phyloP scores from a whole-genome alignment of 30 jellyfish, hydroid and myxozoan genomes.

The Hydractinia symbiolongicarpus region DNA sequence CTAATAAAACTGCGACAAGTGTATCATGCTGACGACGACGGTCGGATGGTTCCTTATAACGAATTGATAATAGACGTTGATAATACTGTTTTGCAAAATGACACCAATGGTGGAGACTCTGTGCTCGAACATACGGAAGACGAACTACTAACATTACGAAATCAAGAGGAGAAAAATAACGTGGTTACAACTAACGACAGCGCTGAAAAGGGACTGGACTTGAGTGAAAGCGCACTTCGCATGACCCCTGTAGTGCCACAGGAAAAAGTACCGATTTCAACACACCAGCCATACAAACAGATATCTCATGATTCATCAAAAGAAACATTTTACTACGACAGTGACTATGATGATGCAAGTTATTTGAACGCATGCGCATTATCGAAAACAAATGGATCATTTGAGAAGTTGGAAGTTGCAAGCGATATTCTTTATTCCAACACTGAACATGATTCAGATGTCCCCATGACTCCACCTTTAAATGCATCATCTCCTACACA shows the following conservation, averaged over 20 bases:
- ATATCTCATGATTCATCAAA: not conserved
- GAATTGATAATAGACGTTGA: not conserved
- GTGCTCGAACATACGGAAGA: constrained; percentile 8
- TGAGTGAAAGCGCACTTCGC: not conserved
- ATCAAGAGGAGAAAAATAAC: not conserved
- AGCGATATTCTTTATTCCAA: constrained; percentile 12
- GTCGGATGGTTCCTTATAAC: constrained; percentile 2
- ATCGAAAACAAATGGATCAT: constrained; percentile 1
- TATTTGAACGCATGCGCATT: constrained; percentile 23
- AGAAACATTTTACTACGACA: constrained; percentile 13
- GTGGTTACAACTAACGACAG: not conserved
- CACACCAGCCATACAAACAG: not conserved
- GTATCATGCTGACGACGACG: not conserved
- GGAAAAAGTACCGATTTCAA: not conserved
- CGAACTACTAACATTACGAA: not conserved
- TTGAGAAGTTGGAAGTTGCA: constrained; percentile 12
- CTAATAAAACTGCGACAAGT: not conserved
- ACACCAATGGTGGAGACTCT: not conserved
- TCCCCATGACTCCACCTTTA: constrained; percentile 8
- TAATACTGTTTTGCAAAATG: not conserved
- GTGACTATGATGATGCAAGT: constrained; percentile 34
- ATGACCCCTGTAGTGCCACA: not conserved
- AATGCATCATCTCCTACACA: not conserved
- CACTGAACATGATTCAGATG: constrained; percentile 5
- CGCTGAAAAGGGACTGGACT: constrained; percentile 1